Percentiles rank a stretch among this genome's conserved stretches.
These are phyloP conservation scores for Polymixis lichenea DNA, from an alignment of 2,888 invertebrate genomes.

Conservation along the genomic window DNA sequence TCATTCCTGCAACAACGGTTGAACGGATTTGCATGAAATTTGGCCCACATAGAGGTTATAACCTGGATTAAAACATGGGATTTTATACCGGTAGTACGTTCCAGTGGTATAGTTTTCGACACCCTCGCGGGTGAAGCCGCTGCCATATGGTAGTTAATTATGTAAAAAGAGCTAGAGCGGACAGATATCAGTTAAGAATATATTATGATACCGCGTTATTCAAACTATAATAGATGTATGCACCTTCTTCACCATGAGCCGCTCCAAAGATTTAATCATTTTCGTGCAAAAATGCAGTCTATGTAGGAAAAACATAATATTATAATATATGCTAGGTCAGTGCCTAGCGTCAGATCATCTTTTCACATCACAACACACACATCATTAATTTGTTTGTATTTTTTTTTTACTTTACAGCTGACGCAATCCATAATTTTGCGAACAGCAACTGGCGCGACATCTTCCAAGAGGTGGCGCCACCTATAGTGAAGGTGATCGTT, in stretches of 20 bases:
- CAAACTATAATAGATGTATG: not conserved
- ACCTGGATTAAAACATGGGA: no score
- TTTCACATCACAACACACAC: not conserved
- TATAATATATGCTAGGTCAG: not conserved
- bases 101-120: no score
- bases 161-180: not conserved
- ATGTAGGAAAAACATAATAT: not conserved
- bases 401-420: conserved; percentile 70
- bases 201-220: not conserved
- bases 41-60: not conserved
- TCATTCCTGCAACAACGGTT: not conserved
- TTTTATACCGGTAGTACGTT: not conserved
- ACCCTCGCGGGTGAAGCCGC: not conserved
- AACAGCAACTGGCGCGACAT: conserved; percentile 84
- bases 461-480: conserved; percentile 85
- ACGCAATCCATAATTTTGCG: conserved; percentile 79
- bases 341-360: not conserved
- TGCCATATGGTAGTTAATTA: not conserved
- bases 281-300: not conserved
- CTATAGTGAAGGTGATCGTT: conserved; percentile 81
- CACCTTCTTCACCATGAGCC: not conserved
- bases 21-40: not conserved
- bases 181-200: not conserved
- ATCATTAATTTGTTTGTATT: not conserved
- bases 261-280: not conserved